A percentile compares a stretch with the other conserved stretches of the same genome.
phyloP scores from a whole-genome alignment of 2,113 vertebrate species.

The Irena cyanogastra region DNA sequence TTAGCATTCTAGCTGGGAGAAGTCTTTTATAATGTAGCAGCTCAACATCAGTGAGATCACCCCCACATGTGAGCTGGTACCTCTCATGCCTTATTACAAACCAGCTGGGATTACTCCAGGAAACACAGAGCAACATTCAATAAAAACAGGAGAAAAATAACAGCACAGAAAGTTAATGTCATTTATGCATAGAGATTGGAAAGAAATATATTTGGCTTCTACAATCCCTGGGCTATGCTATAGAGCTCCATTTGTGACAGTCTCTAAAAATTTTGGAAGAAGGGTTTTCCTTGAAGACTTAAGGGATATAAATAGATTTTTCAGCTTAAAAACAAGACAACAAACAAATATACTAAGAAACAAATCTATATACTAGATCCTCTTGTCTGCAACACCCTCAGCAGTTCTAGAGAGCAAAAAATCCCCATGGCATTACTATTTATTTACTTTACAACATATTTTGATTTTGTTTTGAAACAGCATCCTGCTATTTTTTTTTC shows the following conservation, averaged over 20 bases:
- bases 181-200: neutral
- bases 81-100: neutral
- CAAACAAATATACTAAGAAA: neutral
- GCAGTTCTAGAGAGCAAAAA: neutral
- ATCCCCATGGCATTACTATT: neutral
- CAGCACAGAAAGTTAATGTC: neutral
- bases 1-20: neutral
- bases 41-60: neutral
- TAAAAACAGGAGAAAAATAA: neutral
- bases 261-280: neutral
- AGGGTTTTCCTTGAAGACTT: neutral
- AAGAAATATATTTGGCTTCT: neutral
- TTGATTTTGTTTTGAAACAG: neutral
- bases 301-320: slow-evolving; percentile 24
- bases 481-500: neutral
- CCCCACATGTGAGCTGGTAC: neutral
- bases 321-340: neutral
- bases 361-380: neutral
- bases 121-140: neutral
- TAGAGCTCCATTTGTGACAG: neutral
- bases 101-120: neutral
- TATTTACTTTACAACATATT: neutral
- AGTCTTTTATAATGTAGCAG: neutral
- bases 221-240: neutral
- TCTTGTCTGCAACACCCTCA: neutral